Evolutionary conservation across 2,797 vertebrate species (phyloP).

Genomic region (Rhodeus uyekii): DNA sequence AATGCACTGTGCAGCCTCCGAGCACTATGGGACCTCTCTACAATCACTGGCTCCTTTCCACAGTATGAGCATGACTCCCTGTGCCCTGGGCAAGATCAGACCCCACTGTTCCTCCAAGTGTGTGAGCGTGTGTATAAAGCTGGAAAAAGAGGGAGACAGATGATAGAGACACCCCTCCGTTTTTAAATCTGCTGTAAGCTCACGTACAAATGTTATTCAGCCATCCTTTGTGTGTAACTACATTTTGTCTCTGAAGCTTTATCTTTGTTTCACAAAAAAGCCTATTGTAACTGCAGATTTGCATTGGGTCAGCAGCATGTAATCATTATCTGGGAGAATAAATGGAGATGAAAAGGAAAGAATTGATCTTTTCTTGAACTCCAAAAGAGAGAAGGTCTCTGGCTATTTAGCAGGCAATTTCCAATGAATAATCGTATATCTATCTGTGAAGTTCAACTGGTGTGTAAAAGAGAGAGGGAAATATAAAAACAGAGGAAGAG

Average conservation of each 20-base stretch:
- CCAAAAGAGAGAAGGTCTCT: constrained; percentile 12
- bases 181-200: constrained; percentile 15
- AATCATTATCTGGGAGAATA: constrained; percentile 15
- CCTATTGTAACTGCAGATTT: constrained; percentile 20
- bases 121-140: constrained; percentile 20
- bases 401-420: constrained; percentile 26
- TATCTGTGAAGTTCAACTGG: background rate
- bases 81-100: constrained; percentile 40
- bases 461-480: background rate
- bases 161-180: constrained; percentile 4
- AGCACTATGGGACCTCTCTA: constrained; percentile 40
- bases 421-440: constrained; percentile 8
- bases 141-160: background rate
- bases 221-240: constrained; percentile 12
- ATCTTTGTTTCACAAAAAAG: constrained; percentile 23
- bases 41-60: constrained; percentile 49
- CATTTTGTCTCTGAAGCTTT: constrained; percentile 15
- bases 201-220: constrained; percentile 3
- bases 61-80: constrained; percentile 39
- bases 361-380: constrained; percentile 26
- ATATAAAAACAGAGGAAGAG: background rate
- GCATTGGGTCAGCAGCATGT: background rate
- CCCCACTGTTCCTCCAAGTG: constrained; percentile 22
- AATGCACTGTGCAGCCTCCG: constrained; percentile 11
- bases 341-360: constrained; percentile 33